phyloP scores from a whole-genome alignment of 2,797 vertebrate genomes.

The Bradypus variegatus region DNA sequence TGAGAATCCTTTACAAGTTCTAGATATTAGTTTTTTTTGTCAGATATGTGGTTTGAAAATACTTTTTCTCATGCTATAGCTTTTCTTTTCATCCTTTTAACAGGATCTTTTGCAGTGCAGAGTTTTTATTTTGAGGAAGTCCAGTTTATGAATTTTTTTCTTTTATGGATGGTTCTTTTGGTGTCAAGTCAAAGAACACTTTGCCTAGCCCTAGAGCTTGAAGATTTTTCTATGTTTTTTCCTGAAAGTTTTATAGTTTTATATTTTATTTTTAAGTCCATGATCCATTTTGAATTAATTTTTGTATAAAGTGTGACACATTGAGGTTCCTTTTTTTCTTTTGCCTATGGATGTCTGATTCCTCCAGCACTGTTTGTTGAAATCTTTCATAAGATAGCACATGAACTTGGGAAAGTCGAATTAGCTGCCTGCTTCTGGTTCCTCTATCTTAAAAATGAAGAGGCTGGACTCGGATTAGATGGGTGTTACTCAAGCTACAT shows the following conservation, averaged over 20 bases:
- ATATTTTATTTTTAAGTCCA: neutral
- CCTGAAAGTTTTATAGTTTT: neutral
- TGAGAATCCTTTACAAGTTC: neutral
- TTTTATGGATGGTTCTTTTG: neutral
- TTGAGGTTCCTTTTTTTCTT: neutral
- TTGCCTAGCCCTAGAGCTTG: neutral
- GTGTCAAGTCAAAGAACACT: neutral
- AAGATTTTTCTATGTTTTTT: neutral
- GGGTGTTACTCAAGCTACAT: neutral
- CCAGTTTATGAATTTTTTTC: neutral
- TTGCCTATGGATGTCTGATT: neutral
- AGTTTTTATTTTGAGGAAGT: neutral
- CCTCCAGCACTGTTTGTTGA: neutral
- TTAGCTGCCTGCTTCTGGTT: neutral
- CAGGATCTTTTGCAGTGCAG: neutral
- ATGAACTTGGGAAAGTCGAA: neutral
- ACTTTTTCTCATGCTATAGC: neutral
- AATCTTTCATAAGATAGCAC: neutral
- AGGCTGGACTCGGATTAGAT: neutral
- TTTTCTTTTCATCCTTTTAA: neutral
- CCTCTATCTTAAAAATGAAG: neutral
- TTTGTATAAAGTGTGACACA: neutral
- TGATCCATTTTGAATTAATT: neutral
- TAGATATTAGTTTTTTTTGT: neutral
- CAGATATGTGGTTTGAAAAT: neutral